phyloP scores from a whole-genome alignment of 2,797 vertebrate genomes.

The Falco naumanni region DNA sequence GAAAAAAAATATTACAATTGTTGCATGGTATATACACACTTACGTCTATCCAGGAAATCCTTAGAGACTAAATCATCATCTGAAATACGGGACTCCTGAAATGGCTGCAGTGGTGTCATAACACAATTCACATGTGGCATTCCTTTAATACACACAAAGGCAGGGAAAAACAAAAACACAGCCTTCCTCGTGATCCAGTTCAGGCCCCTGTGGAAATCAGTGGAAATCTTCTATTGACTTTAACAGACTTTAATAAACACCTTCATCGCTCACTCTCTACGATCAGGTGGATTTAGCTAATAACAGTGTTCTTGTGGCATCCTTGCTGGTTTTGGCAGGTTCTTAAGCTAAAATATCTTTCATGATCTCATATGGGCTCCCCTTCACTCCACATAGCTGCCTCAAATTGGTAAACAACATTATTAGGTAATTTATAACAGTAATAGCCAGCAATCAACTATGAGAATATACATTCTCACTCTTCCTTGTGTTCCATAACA shows the following conservation, averaged over 20 bases:
- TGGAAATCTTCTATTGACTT: not conserved
- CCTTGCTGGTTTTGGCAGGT: not conserved
- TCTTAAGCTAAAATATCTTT: not conserved
- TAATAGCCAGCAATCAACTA: not conserved
- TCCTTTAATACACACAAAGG: not conserved
- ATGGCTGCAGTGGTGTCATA: not conserved
- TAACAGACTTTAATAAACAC: not conserved
- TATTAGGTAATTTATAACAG: not conserved
- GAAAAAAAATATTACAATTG: not conserved
- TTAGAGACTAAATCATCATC: not conserved
- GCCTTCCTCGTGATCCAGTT: not conserved
- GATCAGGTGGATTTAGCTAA: not conserved
- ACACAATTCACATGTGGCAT: not conserved
- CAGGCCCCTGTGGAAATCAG: not conserved
- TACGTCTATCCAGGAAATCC: not conserved
- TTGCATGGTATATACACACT: not conserved
- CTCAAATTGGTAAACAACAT: not conserved
- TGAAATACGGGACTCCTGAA: not conserved
- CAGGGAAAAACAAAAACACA: not conserved
- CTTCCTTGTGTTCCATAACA: not conserved
- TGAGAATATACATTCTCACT: not conserved
- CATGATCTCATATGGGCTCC: not conserved
- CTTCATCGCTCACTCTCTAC: not conserved
- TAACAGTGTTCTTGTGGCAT: not conserved
- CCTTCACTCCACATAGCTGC: not conserved